phyloP scores from a whole-genome alignment of 2,113 vertebrate genomes.

The Notarius lentiginosus region DNA sequence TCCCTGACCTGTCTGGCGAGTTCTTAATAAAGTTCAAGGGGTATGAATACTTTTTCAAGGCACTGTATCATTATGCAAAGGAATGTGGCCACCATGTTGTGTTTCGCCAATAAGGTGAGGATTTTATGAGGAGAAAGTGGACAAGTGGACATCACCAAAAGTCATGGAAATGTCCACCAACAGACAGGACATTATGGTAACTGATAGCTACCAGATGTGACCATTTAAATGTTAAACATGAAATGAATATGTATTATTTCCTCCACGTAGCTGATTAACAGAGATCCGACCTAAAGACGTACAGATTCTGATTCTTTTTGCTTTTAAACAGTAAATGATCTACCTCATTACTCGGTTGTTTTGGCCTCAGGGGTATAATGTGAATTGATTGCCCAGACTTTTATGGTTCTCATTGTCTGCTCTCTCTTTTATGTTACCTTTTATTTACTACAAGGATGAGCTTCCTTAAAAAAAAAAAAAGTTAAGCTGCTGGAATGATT shows the following conservation, averaged over 20 bases:
- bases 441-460: neutral
- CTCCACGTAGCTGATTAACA: neutral
- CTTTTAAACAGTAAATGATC: slow-evolving; percentile 19
- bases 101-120: neutral
- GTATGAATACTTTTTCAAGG: too few species aligned
- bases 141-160: neutral
- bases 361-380: slow-evolving; percentile 8
- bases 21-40: too few species aligned
- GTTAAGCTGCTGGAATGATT: slow-evolving; percentile 2
- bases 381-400: neutral
- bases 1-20: too few species aligned
- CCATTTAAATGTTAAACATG: neutral
- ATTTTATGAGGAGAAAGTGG: neutral
- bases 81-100: neutral
- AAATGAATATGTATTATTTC: neutral
- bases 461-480: neutral
- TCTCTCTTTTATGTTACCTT: slow-evolving; percentile 1
- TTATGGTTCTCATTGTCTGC: neutral
- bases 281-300: slow-evolving; percentile 4
- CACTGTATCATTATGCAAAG: neutral
- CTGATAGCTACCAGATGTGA: neutral
- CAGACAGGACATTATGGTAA: neutral
- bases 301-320: neutral
- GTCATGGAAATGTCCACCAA: neutral
- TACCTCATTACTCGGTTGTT: neutral